phyloP scores from a whole-genome alignment of 1,140 invertebrate species.

The Drosophila ficusphila region DNA sequence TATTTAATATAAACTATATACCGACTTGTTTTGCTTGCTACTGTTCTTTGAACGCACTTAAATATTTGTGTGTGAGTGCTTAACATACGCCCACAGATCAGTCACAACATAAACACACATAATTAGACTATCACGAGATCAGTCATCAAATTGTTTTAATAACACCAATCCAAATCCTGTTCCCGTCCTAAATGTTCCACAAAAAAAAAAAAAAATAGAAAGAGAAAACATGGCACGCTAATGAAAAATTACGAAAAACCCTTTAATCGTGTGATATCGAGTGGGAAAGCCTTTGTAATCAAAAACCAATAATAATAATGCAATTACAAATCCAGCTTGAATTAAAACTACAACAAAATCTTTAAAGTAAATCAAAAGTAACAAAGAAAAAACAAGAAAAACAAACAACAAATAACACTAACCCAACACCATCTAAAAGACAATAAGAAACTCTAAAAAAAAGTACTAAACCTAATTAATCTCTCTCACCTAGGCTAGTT shows the following conservation, averaged over 20 bases:
- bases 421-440: conserved; percentile 20
- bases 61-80: conserved; percentile 32
- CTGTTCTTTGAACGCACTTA: conserved; percentile 39
- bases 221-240: conserved; percentile 71
- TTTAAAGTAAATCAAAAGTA: conserved; percentile 28
- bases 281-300: conserved; percentile 36
- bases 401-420: conserved; percentile 42
- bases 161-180: conserved; percentile 2
- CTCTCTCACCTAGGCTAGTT: conserved; percentile 42
- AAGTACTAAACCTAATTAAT: conserved; percentile 32
- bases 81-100: conserved; percentile 26
- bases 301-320: conserved; percentile 29
- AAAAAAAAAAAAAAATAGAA: conserved; percentile 15
- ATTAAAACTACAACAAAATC: conserved; percentile 40
- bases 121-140: conserved; percentile 34
- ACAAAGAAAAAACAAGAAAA: conserved; percentile 33
- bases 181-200: conserved; percentile 19
- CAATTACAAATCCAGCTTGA: conserved; percentile 44
- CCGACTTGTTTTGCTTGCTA: conserved; percentile 45
- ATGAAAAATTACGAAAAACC: conserved; percentile 42
- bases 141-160: conserved; percentile 24
- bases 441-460: conserved; percentile 35
- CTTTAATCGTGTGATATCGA: conserved; percentile 26
- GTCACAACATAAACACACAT: conserved; percentile 25
- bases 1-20: conserved; percentile 29